Base-by-base conservation (phyloP, 2,888 invertebrate species). In the Tetragonisca angustula region DNA sequence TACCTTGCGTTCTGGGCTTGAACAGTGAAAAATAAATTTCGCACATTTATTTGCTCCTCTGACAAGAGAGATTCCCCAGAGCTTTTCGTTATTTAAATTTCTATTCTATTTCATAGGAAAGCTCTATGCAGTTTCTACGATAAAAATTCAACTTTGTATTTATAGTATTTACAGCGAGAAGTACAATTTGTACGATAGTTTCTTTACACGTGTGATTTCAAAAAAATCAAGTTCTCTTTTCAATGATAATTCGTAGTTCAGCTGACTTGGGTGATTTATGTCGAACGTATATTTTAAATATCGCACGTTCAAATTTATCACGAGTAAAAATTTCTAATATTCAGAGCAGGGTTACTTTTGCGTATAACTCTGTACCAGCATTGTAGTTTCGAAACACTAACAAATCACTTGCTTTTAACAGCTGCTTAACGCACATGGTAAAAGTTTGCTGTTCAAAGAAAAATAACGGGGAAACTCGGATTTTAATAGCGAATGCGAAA, bases 401-500 rank as follows among this genome's bases (percentile, higher is more conserved):
- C 21, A 59, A 71, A 71, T 71, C 59, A 36, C 2, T 24, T 4
- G 6, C 19, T 49, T 71, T n/a, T 24, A 24, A 59, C 15, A 11
- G 0, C 3, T 24, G 9, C 21, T 27, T 43, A 71, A 24, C 59
- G 49, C 43, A 19, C 24, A 19, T 43, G 1, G 43, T 43, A 43
- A 71, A 5, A 59, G 24, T 43, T 67, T 67, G 43, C 24, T 19
- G 17, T 67, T 71, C 43, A 24, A 43, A 59, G 24, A 24, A 9
- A 71, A 49, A 49, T 59, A 27, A 71, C 19, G 59, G 43, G 59
- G 17, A n/a, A n/a, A 43, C 19, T 49, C 5, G 43, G 24, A 71
- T 59, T 71, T 71, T 56, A 59, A 59, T 59, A 24, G 43, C 17
- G 36, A 36, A 59, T 59, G 24, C 27, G 27, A 43, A 71, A 59